Evolutionary conservation across 2,113 vertebrate genomes (phyloP).

Genomic region (Upupa epops): DNA sequence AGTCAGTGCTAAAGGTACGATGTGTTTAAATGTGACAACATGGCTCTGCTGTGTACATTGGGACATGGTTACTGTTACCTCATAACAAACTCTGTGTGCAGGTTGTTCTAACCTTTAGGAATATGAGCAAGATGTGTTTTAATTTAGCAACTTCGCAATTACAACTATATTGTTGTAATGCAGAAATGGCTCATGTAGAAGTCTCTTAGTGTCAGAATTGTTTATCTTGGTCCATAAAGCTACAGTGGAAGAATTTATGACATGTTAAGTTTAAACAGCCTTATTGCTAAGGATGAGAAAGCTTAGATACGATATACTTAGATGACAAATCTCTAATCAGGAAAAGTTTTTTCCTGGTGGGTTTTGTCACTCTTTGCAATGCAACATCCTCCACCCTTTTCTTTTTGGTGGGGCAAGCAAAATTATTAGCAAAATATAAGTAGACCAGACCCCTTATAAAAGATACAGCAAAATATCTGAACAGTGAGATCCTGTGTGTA

Average conservation of each 20-base stretch:
- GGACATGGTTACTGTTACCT: background rate
- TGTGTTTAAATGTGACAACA: background rate
- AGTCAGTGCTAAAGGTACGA: background rate
- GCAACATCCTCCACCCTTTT: no score
- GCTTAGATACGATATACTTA: constrained; percentile 28
- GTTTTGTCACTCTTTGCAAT: background rate
- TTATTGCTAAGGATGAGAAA: constrained; percentile 27
- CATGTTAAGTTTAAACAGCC: background rate
- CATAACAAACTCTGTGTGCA: background rate
- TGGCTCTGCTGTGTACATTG: background rate
- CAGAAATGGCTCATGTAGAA: background rate
- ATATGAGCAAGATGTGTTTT: background rate
- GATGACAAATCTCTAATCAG: background rate
- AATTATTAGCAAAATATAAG: background rate
- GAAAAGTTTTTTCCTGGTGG: constrained; percentile 10
- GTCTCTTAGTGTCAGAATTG: background rate
- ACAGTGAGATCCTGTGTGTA: background rate
- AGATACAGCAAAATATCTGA: background rate
- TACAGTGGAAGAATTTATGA: constrained; percentile 50
- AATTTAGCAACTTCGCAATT: background rate
- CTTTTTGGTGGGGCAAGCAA: background rate
- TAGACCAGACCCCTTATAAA: background rate
- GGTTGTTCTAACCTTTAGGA: background rate
- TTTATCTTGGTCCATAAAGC: no score
- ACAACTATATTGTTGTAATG: background rate